Evolutionary conservation across 2,797 vertebrate species (phyloP).

Genomic region (Myotis daubentonii): DNA sequence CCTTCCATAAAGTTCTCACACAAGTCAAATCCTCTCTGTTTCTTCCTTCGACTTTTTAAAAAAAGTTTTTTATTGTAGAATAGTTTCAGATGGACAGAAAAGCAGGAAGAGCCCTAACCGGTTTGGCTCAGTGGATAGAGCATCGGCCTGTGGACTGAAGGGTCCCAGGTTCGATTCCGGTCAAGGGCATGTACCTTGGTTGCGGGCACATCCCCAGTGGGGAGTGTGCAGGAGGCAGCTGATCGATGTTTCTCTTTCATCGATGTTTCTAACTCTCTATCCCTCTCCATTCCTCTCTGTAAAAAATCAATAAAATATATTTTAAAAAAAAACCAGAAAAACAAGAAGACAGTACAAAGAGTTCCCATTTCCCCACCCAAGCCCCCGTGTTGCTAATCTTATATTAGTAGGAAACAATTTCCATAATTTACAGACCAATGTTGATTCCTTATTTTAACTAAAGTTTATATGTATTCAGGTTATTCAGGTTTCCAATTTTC

Average conservation of each 20-base stretch:
- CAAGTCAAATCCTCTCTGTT: neutral
- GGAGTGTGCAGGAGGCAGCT: too few relatives aligned
- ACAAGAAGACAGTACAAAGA: neutral
- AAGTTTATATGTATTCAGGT: neutral
- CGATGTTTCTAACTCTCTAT: too few relatives aligned
- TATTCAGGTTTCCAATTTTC: neutral
- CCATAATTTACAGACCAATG: neutral
- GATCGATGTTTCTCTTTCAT: too few relatives aligned
- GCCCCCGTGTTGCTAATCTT: neutral
- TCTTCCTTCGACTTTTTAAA: slow-evolving; percentile 10
- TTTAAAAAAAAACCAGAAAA: too few relatives aligned
- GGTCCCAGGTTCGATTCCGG: too few relatives aligned
- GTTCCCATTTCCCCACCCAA: neutral
- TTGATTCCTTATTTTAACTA: neutral
- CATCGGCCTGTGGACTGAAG: too few relatives aligned
- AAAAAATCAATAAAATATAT: too few relatives aligned
- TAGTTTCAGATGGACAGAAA: slow-evolving; percentile 33
- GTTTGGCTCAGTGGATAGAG: too few relatives aligned
- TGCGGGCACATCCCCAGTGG: too few relatives aligned
- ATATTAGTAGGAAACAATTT: neutral
- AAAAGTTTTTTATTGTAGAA: neutral
- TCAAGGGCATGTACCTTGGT: too few relatives aligned
- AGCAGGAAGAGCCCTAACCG: neutral
- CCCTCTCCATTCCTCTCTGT: too few relatives aligned
- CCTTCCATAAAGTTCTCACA: neutral